Base-by-base conservation (phyloP, 2,888 invertebrate species). In the Venustoraphidia nigricollis region DNA sequence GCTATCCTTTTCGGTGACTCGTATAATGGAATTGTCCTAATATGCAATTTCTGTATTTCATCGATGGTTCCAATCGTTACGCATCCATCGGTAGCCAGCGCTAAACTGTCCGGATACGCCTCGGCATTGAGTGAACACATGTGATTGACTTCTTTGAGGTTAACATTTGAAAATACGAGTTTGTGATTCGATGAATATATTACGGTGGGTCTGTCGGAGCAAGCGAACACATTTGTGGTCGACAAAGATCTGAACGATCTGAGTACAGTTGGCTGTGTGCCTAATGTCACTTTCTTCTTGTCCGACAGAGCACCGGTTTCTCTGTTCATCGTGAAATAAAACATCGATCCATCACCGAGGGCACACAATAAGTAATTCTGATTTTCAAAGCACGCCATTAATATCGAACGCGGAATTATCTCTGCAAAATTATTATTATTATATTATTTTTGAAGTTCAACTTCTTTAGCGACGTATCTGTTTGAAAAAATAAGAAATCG, bases 171-270 rank as follows among this genome's bases (percentile, higher is more conserved):
- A 69, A 96, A 96, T 3, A 96, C 95, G 36, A 96, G 75, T 67
- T 96, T 96, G 65, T 95, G 93, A 69, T 96, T 96, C n/a, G 94
- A 94, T 6, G 95, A 96, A 71, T 97, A 98, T 56, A 98, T 96
- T 10, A 98, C 97, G 0, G 97, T 96, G 0, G 97, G 97, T 45
- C 97, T 78, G 67, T 98, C 97, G 0, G 95, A 96, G 66, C 98
- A 98, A 17, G 96, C 98, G 71, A 98, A 98, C 36, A 98, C 95
- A 66, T 96, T 97, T 11, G 89, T 91, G 0, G 94, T 94, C 10
- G 90, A 84, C 46, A 89, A 73, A 0, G 91, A 88, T 54, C 85
- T 79, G 65, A 98, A 97, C 8, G 90, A 89, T 52, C 86, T 77
- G 48, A 98, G 70, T 10, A 90, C 89, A 0, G 95, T 96, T 10